Evolutionary conservation across 92 coral and sea anemone species (phyloP).

Genomic region (Siderastrea radians): DNA sequence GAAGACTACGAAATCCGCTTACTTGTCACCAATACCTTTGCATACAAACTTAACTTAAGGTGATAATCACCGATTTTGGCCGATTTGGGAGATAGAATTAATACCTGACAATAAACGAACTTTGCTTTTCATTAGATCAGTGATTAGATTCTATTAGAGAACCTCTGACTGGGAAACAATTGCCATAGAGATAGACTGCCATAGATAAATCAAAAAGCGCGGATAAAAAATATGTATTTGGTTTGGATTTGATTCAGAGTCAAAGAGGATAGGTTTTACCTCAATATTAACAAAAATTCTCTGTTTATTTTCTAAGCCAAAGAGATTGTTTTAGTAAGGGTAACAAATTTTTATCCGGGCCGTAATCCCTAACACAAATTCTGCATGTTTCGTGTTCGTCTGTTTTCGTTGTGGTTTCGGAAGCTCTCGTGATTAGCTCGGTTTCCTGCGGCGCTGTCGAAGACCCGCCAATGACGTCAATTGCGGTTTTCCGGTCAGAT

Average conservation of each 20-base stretch:
- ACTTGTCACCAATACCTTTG: background rate
- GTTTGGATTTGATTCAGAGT: too few species aligned
- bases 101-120: background rate
- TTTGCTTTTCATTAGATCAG: background rate
- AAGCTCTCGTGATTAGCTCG: conserved; percentile 32
- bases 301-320: background rate
- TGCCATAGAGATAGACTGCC: too few species aligned
- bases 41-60: background rate
- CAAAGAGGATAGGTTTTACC: too few species aligned
- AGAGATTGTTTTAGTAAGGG: too few species aligned
- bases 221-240: too few species aligned
- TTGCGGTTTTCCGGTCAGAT: conserved; percentile 41
- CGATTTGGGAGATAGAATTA: background rate
- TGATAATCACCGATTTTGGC: background rate
- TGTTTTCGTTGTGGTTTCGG: conserved; percentile 20
- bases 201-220: too few species aligned
- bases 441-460: conserved; percentile 59
- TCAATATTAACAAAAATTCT: background rate
- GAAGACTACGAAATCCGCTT: conserved; percentile 14
- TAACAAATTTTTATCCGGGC: background rate
- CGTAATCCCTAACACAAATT: background rate
- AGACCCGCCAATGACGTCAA: conserved; percentile 32
- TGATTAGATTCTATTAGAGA: background rate
- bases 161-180: too few species aligned
- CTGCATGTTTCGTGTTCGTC: background rate